Evolutionary conservation across 1,140 invertebrate genomes (phyloP).

Genomic region (Cyclargus thomasi): DNA sequence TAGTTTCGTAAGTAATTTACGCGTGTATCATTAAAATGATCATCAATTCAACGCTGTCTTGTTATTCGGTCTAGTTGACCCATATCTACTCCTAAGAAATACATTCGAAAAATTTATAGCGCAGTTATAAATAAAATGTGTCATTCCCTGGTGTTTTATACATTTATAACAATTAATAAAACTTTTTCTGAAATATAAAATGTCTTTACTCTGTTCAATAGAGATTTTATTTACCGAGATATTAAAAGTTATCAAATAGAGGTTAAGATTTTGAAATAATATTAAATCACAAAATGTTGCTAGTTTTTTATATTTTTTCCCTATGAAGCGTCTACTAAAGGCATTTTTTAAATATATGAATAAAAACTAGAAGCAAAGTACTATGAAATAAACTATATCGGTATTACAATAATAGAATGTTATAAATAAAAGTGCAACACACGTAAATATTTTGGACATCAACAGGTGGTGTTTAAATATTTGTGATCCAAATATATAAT

Average conservation of each 20-base stretch:
- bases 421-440: constrained; percentile 7
- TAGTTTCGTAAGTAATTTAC: background rate
- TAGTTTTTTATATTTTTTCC: too few species aligned
- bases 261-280: too few species aligned
- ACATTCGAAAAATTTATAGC: constrained; percentile 3
- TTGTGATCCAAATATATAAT: constrained; percentile 13
- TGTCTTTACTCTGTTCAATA: background rate
- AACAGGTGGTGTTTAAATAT: constrained; percentile 13
- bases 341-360: too few species aligned
- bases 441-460: constrained; percentile 9
- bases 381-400: too few species aligned
- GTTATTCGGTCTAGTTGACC: background rate
- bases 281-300: too few species aligned
- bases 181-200: background rate
- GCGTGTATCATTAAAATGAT: background rate
- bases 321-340: too few species aligned
- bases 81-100: background rate
- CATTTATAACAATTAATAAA: background rate
- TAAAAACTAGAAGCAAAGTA: too few species aligned
- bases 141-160: background rate
- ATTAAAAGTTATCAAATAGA: background rate
- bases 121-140: background rate
- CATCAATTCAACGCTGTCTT: background rate
- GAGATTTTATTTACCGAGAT: background rate
- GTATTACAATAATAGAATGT: background rate